A percentile compares a stretch with the other conserved stretches of the same genome.
Evolutionary conservation across 2,797 vertebrate species (phyloP).

Genomic region (Mastacembelus armatus): DNA sequence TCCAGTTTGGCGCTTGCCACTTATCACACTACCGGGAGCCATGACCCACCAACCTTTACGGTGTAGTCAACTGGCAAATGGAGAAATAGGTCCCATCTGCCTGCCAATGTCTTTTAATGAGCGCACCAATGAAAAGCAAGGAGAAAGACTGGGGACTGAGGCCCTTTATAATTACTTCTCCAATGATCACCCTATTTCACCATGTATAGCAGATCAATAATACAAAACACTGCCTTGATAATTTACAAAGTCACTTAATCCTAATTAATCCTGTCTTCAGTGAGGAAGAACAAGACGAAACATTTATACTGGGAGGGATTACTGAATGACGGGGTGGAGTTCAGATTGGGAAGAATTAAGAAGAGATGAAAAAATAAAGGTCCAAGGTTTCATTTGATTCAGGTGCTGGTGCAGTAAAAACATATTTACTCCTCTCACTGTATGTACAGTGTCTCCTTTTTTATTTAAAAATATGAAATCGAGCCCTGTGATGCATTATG

Average conservation of each 20-base stretch:
- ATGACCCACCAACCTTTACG: slow-evolving; percentile 73
- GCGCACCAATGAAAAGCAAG: slow-evolving; percentile 66
- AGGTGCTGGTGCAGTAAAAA: too few species aligned
- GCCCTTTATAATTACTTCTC: slow-evolving; percentile 75
- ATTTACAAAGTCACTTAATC: slow-evolving; percentile 70
- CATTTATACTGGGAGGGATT: slow-evolving; percentile 2
- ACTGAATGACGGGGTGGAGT: not conserved
- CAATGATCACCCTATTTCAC: slow-evolving; percentile 72
- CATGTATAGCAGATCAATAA: slow-evolving; percentile 73
- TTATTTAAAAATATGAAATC: too few species aligned
- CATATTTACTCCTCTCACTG: too few species aligned
- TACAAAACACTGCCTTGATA: slow-evolving; percentile 59
- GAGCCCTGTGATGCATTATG: too few species aligned
- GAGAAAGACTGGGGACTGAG: slow-evolving; percentile 44
- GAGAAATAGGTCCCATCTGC: slow-evolving; percentile 59
- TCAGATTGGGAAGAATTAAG: too few species aligned
- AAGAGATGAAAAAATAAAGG: not conserved
- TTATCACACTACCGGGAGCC: slow-evolving; percentile 76
- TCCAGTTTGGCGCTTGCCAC: slow-evolving; percentile 72
- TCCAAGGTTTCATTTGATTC: not conserved
- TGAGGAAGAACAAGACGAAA: slow-evolving; percentile 13
- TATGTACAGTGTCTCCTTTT: too few species aligned
- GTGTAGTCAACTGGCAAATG: slow-evolving; percentile 73
- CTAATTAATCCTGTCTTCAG: slow-evolving; percentile 56
- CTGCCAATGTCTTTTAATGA: slow-evolving; percentile 80